Base-by-base conservation (phyloP, 2,888 invertebrate genomes). In the Erebia ligea region DNA sequence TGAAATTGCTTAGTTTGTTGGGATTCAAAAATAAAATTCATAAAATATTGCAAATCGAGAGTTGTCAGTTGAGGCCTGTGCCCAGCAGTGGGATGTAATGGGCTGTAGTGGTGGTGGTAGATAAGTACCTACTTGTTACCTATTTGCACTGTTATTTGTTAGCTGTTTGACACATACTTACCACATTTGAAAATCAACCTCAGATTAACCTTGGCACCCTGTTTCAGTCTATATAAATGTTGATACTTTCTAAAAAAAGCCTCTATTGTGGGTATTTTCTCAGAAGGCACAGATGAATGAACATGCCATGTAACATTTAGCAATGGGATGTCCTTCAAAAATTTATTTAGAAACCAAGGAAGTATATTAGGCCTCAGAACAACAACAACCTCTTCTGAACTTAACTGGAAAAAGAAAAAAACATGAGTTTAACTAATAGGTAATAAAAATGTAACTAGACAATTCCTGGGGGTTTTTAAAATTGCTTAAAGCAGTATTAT, bases 141-240 rank as follows among this genome's bases (percentile, higher is more conserved):
- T 34, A 34, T 34, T 34, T 34, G 6, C 34, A 34, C 6, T 34
- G 0, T 34, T 34, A 34, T 5, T 34, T 34, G 6, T 5, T 6
- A 34, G 6, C 34, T 34, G 34, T 34, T 8, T 52, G n/a, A 8
- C 15, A 8, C 15, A 13, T n/a, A 84, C 90, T 94, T 94, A 97
- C 97, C 95, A 88, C 95, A 91, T 93, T 96, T 97, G 95, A 97
- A 97, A 82, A 97, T 96, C 81, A 97, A 87, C 77, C 95, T 94
- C 42, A 97, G 76, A 70, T 95, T 94, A 34, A 96, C 80, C 79
- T 91, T 81, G 76, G 82, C 73, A 72, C 74, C 76, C 34, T 65
- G 58, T 67, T 73, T 57, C 21, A 69, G 56, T 56, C 56, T 45
- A 52, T 75, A 75, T 48, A 78, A 67, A 42, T 73, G 74, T 74